Percentiles rank a stretch among this genome's conserved stretches.
Evolutionary conservation across 2,888 invertebrate species (phyloP).

Genomic region (Agrilus biguttatus): DNA sequence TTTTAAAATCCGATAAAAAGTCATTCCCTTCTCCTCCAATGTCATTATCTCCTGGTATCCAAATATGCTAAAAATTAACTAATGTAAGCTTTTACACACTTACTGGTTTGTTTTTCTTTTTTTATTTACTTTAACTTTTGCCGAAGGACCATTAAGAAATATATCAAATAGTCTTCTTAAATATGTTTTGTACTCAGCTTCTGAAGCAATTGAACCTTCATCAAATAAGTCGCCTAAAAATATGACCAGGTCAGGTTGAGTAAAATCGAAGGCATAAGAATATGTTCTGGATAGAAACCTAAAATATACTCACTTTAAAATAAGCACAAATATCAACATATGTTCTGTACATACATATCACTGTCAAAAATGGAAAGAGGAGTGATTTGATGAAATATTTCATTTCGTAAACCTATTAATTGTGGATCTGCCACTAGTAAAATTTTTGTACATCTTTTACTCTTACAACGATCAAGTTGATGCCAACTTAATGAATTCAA

Average conservation of each 20-base stretch:
- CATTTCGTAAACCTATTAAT: constrained; percentile 69
- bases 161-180: constrained; percentile 56
- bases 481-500: constrained; percentile 22
- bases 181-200: constrained; percentile 56
- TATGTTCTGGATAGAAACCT: constrained; percentile 76
- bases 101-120: constrained; percentile 3
- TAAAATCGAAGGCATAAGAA: constrained; percentile 48
- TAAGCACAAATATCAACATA: not conserved
- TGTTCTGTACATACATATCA: constrained; percentile 51
- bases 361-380: constrained; percentile 71
- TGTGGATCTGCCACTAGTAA: constrained; percentile 77
- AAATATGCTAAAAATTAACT: constrained; percentile 48
- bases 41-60: constrained; percentile 93
- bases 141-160: constrained; percentile 33
- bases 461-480: constrained; percentile 19
- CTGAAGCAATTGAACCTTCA: constrained; percentile 72
- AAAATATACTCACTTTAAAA: constrained; percentile 16
- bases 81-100: constrained; percentile 2
- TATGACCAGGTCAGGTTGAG: constrained; percentile 69
- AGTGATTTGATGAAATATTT: constrained; percentile 48
- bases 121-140: constrained; percentile 19
- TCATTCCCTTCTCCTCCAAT: constrained; percentile 82
- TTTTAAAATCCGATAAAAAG: constrained; percentile 51
- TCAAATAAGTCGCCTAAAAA: constrained; percentile 93
- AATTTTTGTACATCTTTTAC: constrained; percentile 24